phyloP scores from a whole-genome alignment of 1,140 invertebrate genomes.

The Mylabris phalerata region DNA sequence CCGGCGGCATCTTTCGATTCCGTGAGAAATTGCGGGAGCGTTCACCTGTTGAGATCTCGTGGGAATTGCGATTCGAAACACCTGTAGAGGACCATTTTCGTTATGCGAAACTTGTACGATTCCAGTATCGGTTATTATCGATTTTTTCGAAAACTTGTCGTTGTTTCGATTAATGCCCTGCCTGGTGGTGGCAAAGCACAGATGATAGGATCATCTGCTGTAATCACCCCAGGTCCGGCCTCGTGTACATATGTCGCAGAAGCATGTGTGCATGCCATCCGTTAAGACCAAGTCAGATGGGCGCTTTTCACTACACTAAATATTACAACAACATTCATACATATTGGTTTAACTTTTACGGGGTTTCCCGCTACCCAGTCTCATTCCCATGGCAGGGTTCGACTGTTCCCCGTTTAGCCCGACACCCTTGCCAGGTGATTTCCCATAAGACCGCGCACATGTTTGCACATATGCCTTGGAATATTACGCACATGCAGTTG shows the following conservation, averaged over 20 bases:
- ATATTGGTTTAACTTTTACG: constrained; percentile 24
- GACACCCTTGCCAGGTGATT: constrained; percentile 41
- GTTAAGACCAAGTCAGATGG: constrained; percentile 19
- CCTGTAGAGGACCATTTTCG: constrained; percentile 8
- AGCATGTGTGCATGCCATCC: constrained; percentile 19
- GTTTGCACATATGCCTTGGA: constrained; percentile 38
- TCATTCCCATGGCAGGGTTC: constrained; percentile 21
- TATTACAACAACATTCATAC: background rate
- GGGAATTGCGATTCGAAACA: constrained; percentile 15
- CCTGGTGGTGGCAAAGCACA: constrained; percentile 2
- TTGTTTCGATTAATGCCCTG: too few species aligned
- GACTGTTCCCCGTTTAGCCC: background rate
- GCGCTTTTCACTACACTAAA: constrained; percentile 8
- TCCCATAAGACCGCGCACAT: constrained; percentile 44
- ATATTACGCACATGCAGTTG: constrained; percentile 25
- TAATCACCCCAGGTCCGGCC: constrained; percentile 14
- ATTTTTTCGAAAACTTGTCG: too few species aligned
- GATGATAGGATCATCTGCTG: constrained; percentile 23
- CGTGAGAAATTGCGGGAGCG: constrained; percentile 17
- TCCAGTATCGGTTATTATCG: too few species aligned
- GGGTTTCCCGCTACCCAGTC: constrained; percentile 11
- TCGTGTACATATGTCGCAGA: constrained; percentile 20
- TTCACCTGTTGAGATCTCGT: constrained; percentile 17
- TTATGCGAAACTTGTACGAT: background rate
- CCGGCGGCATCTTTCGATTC: constrained; percentile 6